phyloP scores from a whole-genome alignment of 2,797 vertebrate species.

The Pseudotriccus pelzelni region DNA sequence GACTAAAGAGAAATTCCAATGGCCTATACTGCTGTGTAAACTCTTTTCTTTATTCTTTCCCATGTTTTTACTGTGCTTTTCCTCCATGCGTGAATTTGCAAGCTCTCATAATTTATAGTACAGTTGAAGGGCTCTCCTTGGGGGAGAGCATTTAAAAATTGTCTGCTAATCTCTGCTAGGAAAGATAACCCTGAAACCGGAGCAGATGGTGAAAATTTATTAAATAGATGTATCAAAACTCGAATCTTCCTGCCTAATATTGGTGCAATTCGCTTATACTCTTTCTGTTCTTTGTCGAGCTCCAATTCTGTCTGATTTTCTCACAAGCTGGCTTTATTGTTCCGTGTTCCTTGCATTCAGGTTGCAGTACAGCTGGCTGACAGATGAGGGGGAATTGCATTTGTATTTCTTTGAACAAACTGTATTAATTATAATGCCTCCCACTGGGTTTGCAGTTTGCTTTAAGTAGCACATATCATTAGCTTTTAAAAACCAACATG shows the following conservation, averaged over 20 bases:
- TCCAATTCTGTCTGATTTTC: background rate
- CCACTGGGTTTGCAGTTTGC: slow-evolving; percentile 59
- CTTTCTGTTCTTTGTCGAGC: background rate
- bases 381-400: slow-evolving; percentile 66
- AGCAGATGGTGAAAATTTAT: background rate
- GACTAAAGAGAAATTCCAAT: background rate
- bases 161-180: background rate
- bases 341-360: background rate
- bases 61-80: background rate
- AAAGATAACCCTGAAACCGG: background rate
- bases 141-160: background rate
- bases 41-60: background rate
- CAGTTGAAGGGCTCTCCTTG: background rate
- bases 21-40: background rate
- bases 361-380: slow-evolving; percentile 57
- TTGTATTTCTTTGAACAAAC: slow-evolving; percentile 75
- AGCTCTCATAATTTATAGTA: background rate
- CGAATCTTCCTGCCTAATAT: background rate
- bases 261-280: background rate
- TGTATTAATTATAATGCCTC: slow-evolving; percentile 76
- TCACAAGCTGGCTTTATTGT: background rate
- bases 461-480: slow-evolving; percentile 69
- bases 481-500: slow-evolving; percentile 66
- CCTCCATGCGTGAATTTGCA: background rate
- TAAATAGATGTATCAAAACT: background rate